Evolutionary conservation across 2,113 vertebrate genomes (phyloP), one percentile per base, ranked within the genome.

Genomic region (Solenodon paradoxus): DNA sequence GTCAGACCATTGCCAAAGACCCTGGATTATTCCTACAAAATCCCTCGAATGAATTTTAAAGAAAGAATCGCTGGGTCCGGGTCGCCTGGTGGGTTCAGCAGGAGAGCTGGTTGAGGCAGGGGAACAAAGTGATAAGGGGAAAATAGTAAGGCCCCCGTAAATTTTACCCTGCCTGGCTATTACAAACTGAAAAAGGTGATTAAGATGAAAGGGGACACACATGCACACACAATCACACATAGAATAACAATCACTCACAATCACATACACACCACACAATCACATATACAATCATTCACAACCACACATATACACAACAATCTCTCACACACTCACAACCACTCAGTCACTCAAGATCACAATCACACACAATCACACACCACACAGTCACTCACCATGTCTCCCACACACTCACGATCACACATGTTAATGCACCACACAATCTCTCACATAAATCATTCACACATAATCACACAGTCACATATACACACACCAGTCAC

Each of bases 321-420:
- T 47, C n/a, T 38, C 53, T 38, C 32, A 35, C 5, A 47, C 32
- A 71, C 6, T 22, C 35, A 22, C 45, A 35, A 4, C n/a, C 64
- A 86, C 13, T n/a, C 24, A 40, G 16, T 57, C 69, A 72, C 30
- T 17, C 82, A n/a, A n/a, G n/a, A n/a, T n/a, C n/a, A 68, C 12
- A 0, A 16, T 68, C 16, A 35, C 7, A 68, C 12, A n/a, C 32
- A 66, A 12, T 32, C 64, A 3, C 64, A 64, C 63, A 22, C 6
- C 28, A 30, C 42, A 74, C 69, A 2, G 6, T 0, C 17, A 35
- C 17, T 47, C 35, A 63, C 40, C n/a, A n/a, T n/a, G n/a, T n/a
- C n/a, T n/a, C n/a, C n/a, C n/a, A n/a, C n/a, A n/a, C n/a, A 1
- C 3, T 45, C 49, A 15, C 40, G 22, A 9, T 2, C 51, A 9